Conservation (phyloP, 2,113 vertebrate species). For the Lophura nycthemera region DNA sequence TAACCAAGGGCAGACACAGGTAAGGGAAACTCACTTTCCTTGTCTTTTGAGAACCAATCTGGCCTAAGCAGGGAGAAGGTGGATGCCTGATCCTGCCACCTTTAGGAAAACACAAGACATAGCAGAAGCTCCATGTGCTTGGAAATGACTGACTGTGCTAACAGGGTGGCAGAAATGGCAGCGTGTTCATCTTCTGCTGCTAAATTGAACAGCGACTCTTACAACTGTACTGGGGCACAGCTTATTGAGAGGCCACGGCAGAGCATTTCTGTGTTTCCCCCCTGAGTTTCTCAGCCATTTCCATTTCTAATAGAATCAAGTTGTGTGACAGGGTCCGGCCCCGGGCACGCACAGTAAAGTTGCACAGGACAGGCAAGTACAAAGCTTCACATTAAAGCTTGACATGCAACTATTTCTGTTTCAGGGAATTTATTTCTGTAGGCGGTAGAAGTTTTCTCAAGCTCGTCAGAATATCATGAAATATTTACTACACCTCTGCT, state of each 20-base stretch:
- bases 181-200: background rate
- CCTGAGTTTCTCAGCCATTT: background rate
- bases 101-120: background rate
- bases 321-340: background rate
- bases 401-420: background rate
- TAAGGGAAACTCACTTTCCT: rapidly evolving
- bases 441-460: background rate
- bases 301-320: background rate
- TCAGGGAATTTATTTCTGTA: background rate
- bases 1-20: rapidly evolving
- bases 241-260: background rate
- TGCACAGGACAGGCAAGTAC: background rate
- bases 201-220: background rate
- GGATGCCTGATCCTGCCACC: background rate
- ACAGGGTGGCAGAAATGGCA: background rate
- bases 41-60: background rate
- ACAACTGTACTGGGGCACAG: background rate
- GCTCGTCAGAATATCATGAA: background rate
- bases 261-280: background rate
- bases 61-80: background rate
- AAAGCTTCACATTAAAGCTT: background rate
- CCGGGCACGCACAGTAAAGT: background rate
- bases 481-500: background rate
- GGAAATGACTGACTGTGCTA: background rate
- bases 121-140: background rate